phyloP scores from a whole-genome alignment of 2,888 invertebrate genomes.

The Rhabditoides inermis region DNA sequence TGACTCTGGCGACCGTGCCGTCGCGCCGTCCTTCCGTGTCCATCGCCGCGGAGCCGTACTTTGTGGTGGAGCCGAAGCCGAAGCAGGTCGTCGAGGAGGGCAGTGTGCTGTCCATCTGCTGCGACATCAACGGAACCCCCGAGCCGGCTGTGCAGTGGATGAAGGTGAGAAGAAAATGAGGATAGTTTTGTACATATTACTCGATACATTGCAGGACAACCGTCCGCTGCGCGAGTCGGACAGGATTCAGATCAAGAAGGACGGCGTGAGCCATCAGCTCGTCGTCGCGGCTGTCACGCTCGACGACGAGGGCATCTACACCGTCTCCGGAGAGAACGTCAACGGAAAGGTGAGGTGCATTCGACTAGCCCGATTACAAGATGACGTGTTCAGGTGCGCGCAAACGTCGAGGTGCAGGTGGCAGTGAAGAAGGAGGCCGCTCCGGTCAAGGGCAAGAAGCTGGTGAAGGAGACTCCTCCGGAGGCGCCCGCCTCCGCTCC shows the following conservation, averaged over 20 bases:
- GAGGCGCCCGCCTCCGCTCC: too few species aligned
- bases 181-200: conserved; percentile 1
- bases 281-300: conserved; percentile 13
- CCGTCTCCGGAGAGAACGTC: conserved; percentile 26
- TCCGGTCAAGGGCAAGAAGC: conserved; percentile 15
- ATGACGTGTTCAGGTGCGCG: conserved; percentile 4
- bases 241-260: conserved; percentile 15
- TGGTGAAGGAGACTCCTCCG: too few species aligned
- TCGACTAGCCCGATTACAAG: too few species aligned
- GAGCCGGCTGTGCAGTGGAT: conserved; percentile 24
- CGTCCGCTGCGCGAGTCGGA: conserved; percentile 17
- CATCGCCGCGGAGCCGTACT: conserved; percentile 25
- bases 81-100: conserved; percentile 37
- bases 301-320: conserved; percentile 29
- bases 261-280: conserved; percentile 21
- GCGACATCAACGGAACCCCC: conserved; percentile 33
- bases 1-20: conserved; percentile 2
- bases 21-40: neutral
- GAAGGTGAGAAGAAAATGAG: conserved; percentile 4
- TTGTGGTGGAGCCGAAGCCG: conserved; percentile 27
- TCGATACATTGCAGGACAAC: conserved; percentile 13
- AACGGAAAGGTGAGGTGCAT: conserved; percentile 28
- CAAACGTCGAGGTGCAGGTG: conserved; percentile 6
- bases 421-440: conserved; percentile 13
- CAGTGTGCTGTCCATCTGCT: conserved; percentile 19